Conservation (phyloP, 1,140 invertebrate genomes). For the Diabrotica virgifera region DNA sequence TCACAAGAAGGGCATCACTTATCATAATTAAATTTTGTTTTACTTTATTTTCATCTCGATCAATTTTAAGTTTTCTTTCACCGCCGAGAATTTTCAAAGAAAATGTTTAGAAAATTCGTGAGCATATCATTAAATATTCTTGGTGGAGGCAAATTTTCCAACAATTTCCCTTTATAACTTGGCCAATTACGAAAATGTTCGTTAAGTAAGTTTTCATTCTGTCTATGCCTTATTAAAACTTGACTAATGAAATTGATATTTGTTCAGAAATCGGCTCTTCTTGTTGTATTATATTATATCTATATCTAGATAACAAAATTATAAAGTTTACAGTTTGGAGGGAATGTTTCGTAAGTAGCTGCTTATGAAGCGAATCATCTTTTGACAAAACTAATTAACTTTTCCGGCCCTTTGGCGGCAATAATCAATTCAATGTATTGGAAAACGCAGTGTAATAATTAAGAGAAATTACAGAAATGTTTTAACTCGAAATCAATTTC, state of each 20-base stretch:
- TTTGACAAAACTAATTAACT: not conserved
- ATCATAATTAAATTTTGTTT: no score
- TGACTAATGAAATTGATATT: slow-evolving; percentile 1
- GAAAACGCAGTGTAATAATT: no score
- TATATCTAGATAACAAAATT: slow-evolving; percentile 1
- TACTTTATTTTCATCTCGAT: no score
- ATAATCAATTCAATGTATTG: no score
- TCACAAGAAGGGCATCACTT: no score
- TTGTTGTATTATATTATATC: not conserved
- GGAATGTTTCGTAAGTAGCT: not conserved
- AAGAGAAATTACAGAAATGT: no score
- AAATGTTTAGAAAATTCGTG: no score
- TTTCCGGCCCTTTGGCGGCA: no score
- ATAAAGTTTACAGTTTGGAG: not conserved
- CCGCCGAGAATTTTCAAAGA: no score
- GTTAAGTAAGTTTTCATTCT: not conserved
- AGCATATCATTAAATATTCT: slow-evolving; percentile 1
- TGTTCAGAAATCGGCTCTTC: not conserved
- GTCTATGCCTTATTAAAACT: slow-evolving; percentile 1
- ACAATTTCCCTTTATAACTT: slow-evolving; percentile 1
- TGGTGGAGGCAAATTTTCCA: not conserved
- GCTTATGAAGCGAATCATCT: not conserved
- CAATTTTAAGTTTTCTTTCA: no score
- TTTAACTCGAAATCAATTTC: no score
- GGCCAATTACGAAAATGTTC: not conserved